A percentile compares a stretch with the other conserved stretches of the same genome.
Conservation (phyloP, 2,113 vertebrate species). For the Calidris pugnax region DNA sequence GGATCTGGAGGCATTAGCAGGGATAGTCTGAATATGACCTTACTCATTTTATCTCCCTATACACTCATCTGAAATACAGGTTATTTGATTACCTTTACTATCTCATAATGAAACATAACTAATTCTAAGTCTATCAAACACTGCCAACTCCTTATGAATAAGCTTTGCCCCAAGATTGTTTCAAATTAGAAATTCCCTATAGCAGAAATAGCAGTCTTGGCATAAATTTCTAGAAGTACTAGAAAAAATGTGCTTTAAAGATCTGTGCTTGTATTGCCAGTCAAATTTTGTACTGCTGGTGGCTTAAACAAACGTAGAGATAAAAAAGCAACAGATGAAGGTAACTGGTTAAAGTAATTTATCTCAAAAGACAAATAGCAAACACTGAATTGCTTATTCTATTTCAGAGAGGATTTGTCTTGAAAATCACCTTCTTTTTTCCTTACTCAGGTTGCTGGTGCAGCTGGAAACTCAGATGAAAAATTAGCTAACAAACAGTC, state of each 20-base stretch:
- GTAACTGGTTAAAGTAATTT: conserved; percentile 41
- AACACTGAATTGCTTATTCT: conserved; percentile 4
- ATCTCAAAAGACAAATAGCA: conserved; percentile 30
- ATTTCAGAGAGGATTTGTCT: conserved; percentile 12
- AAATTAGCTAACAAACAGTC: conserved; percentile 49
- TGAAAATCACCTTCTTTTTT: conserved; percentile 35
- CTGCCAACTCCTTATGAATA: conserved; percentile 10
- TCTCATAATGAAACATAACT: not conserved
- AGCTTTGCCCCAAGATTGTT: not conserved
- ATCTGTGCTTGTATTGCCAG: conserved; percentile 9
- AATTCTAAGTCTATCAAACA: not conserved
- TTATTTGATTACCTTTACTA: not conserved
- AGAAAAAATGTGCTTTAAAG: conserved; percentile 31
- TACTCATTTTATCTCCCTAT: not conserved
- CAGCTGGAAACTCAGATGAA: conserved; percentile 50
- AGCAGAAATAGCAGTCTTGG: conserved; percentile 5
- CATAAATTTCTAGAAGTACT: conserved; percentile 19
- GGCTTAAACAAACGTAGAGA: conserved; percentile 31
- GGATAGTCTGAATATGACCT: not conserved
- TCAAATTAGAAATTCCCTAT: not conserved
- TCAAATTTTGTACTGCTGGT: conserved; percentile 1
- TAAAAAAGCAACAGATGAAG: conserved; percentile 19
- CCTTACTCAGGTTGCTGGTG: conserved; percentile 17
- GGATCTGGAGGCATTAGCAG: not conserved
- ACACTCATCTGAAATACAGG: not conserved